A percentile compares a stretch with the other conserved stretches of the same genome.
These are phyloP conservation scores for Melangyna quadrimaculata DNA, from an alignment of 2,888 invertebrate species.

Conservation along the genomic window DNA sequence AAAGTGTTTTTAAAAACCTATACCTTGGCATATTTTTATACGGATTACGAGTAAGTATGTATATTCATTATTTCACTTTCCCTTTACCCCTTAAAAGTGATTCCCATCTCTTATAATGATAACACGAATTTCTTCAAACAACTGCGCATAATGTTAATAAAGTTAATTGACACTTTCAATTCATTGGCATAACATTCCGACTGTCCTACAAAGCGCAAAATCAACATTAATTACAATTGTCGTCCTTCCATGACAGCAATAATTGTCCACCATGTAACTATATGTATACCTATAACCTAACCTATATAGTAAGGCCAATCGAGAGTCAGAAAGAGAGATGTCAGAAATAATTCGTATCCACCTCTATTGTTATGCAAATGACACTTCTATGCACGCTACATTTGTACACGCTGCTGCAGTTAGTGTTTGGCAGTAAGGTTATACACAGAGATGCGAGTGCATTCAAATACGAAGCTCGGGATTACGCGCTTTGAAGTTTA, in stretches of 20 bases:
- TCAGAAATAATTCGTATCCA: conserved; percentile 30
- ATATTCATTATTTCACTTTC: not conserved
- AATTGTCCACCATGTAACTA: conserved; percentile 54
- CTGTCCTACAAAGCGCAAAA: conserved; percentile 34
- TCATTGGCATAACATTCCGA: conserved; percentile 42
- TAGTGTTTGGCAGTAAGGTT: not conserved
- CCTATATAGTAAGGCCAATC: conserved; percentile 22
- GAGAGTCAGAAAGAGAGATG: not conserved
- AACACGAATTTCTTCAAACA: not conserved
- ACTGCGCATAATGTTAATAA: conserved; percentile 1
- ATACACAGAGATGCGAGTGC: conserved; percentile 45
- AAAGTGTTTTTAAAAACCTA: no score
- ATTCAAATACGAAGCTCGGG: conserved; percentile 49
- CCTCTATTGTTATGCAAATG: conserved; percentile 80
- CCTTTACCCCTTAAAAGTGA: not conserved
- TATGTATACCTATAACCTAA: no score
- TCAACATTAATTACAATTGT: conserved; percentile 63
- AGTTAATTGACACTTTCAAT: conserved; percentile 42
- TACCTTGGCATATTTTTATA: no score
- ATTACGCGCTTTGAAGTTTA: conserved; percentile 63
- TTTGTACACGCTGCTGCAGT: conserved; percentile 60
- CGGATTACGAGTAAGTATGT: no score
- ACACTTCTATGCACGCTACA: conserved; percentile 80
- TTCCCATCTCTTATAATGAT: not conserved
- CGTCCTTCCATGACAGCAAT: conserved; percentile 64